phyloP scores from a whole-genome alignment of 2,797 vertebrate genomes.

The Prionace glauca region DNA sequence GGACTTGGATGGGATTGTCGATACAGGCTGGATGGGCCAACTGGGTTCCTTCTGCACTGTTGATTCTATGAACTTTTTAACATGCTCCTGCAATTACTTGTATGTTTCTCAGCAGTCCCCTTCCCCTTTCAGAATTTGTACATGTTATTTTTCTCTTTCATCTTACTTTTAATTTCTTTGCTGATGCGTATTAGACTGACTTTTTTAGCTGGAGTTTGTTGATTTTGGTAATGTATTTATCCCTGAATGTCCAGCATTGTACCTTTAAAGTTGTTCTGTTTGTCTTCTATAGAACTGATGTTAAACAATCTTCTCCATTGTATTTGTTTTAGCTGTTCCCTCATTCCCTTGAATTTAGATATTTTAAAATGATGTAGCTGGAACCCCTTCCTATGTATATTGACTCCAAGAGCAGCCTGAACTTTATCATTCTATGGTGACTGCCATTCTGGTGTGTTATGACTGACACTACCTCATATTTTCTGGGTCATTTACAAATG shows the following conservation, averaged over 20 bases:
- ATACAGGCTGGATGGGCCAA: too few relatives aligned
- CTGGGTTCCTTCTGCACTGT: too few relatives aligned
- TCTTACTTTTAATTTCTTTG: background rate
- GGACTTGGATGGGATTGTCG: too few relatives aligned
- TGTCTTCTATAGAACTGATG: background rate
- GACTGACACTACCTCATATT: background rate
- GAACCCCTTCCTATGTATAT: background rate
- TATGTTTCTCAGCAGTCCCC: background rate
- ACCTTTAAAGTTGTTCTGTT: constrained; percentile 9
- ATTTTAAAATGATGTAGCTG: background rate
- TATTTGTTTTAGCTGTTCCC: background rate
- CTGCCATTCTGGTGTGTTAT: background rate
- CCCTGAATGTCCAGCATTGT: background rate
- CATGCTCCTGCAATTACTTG: background rate
- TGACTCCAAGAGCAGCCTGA: background rate
- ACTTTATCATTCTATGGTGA: background rate
- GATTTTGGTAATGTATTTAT: constrained; percentile 18
- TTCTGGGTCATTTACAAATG: constrained; percentile 3
- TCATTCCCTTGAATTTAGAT: background rate
- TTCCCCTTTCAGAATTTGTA: background rate
- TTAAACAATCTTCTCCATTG: background rate
- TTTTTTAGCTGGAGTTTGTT: background rate
- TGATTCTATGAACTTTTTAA: too few relatives aligned
- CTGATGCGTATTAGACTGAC: background rate
- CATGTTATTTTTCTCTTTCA: background rate